phyloP scores from a whole-genome alignment of 2,797 vertebrate species.

The Propithecus deckenii region DNA sequence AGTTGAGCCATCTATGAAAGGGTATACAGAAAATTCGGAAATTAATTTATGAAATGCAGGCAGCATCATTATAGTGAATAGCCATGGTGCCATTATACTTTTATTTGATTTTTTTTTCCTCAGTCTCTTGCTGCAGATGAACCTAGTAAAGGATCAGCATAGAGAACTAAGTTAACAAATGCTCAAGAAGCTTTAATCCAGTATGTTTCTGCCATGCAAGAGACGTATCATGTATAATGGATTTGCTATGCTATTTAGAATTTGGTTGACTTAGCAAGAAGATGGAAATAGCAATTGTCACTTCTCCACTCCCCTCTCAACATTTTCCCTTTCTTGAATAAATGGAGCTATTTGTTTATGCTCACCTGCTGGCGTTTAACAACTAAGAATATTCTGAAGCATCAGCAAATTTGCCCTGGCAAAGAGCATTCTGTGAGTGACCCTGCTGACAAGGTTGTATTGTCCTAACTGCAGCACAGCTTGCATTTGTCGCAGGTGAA shows the following conservation, averaged over 20 bases:
- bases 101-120: background rate
- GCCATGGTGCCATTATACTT: background rate
- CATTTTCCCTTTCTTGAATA: slow-evolving; percentile 6
- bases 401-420: slow-evolving; percentile 53
- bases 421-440: background rate
- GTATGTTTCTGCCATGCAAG: background rate
- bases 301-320: background rate
- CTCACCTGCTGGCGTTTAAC: slow-evolving; percentile 54
- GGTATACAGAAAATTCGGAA: background rate
- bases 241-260: background rate
- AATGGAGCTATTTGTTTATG: slow-evolving; percentile 53
- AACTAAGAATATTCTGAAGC: background rate
- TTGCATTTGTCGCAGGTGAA: slow-evolving; percentile 60
- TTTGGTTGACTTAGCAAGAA: slow-evolving; percentile 45
- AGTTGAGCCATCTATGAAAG: background rate
- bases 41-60: background rate
- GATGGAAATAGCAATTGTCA: slow-evolving; percentile 7
- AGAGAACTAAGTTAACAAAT: slow-evolving; percentile 28
- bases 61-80: background rate
- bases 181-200: background rate
- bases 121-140: background rate
- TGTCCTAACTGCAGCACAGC: background rate
- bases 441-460: background rate
- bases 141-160: background rate
- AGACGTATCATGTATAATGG: background rate